phyloP scores from a whole-genome alignment of 2,113 vertebrate species.

The Pollachius pollachius region DNA sequence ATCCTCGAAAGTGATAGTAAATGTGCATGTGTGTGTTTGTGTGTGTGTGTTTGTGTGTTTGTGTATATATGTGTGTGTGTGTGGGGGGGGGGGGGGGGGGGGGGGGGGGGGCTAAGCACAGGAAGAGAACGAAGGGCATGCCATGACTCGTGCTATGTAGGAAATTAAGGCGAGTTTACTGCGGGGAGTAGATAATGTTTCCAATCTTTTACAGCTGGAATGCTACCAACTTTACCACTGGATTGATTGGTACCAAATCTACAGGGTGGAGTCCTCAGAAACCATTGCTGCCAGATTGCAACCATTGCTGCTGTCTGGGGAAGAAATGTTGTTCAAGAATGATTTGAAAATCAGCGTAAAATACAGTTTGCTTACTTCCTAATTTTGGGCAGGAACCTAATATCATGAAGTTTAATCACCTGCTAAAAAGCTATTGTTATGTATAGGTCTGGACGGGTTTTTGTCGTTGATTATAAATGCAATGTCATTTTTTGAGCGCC shows the following conservation, averaged over 20 bases:
- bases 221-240: conserved; percentile 50
- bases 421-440: no score
- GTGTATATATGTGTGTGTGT: neutral
- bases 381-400: no score
- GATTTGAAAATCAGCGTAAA: conserved; percentile 29
- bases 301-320: conserved; percentile 44
- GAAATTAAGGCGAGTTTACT: conserved; percentile 17
- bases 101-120: no score
- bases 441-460: no score
- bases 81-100: no score
- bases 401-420: no score
- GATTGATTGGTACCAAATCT: conserved; percentile 23
- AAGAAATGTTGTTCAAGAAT: conserved; percentile 31
- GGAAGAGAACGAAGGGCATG: no score
- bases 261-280: conserved; percentile 50
- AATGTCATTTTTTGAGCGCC: no score
- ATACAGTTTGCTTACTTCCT: neutral
- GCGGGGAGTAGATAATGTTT: conserved; percentile 33
- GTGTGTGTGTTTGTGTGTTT: conserved; percentile 4
- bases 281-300: conserved; percentile 25
- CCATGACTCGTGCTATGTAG: neutral
- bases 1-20: no score
- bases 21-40: conserved; percentile 8
- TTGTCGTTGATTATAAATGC: no score
- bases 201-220: conserved; percentile 31